These are phyloP conservation scores for Nothobranchius furzeri DNA, from an alignment of 2,113 vertebrate species.

Conservation along the genomic window DNA sequence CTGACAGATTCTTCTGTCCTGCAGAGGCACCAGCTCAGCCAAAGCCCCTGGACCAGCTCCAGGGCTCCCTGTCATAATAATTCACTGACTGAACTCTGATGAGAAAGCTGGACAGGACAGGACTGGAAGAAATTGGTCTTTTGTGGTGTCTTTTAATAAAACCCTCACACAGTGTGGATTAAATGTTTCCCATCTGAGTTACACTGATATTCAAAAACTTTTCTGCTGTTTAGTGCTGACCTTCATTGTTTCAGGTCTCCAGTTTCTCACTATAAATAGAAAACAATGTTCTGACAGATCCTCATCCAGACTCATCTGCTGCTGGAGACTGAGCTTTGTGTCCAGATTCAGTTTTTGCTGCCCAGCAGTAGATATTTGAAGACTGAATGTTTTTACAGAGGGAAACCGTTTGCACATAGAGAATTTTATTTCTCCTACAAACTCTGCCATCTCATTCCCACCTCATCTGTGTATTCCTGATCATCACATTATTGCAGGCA, in stretches of 20 bases:
- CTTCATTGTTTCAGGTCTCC: neutral
- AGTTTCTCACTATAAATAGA: neutral
- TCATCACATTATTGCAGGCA: neutral
- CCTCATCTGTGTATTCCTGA: neutral
- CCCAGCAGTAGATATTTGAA: too few relatives aligned
- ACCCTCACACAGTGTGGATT: neutral
- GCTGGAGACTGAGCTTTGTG: too few relatives aligned
- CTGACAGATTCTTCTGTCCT: constrained; percentile 33
- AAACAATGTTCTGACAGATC: neutral
- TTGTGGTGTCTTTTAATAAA: neutral
- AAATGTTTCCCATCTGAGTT: neutral
- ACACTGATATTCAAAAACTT: constrained; percentile 1
- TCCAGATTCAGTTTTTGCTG: too few relatives aligned
- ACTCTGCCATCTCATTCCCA: neutral
- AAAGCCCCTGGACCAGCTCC: constrained; percentile 42
- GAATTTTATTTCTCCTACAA: neutral
- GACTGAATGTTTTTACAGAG: too few relatives aligned
- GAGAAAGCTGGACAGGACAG: constrained; percentile 21
- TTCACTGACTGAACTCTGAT: constrained; percentile 29
- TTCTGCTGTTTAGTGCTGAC: neutral
- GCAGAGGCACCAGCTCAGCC: constrained; percentile 25
- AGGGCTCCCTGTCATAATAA: constrained; percentile 24
- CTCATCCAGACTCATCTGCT: too few relatives aligned
- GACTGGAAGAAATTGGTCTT: neutral
- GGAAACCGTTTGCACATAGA: too few relatives aligned